Percentiles rank a stretch among this genome's conserved stretches.
These are phyloP conservation scores for Geotrypetes seraphini DNA, from an alignment of 2,797 vertebrate species.

Conservation along the genomic window DNA sequence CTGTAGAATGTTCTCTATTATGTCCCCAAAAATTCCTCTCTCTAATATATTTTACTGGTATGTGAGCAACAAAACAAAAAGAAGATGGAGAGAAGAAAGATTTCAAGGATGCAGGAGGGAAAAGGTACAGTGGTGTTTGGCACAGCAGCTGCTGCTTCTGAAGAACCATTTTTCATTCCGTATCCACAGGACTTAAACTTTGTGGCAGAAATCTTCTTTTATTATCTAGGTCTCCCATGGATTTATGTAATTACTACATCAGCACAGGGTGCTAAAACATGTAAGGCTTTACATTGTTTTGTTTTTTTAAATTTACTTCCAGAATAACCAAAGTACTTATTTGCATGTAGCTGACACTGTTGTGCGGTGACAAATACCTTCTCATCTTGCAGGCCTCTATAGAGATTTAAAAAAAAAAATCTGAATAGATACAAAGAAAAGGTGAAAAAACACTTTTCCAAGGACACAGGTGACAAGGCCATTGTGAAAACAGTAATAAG, in stretches of 20 bases:
- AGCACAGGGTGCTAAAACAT: conserved; percentile 1
- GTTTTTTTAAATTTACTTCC: conserved; percentile 2
- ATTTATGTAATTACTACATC: conserved; percentile 3
- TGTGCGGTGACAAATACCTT: background rate
- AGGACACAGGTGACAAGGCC: background rate
- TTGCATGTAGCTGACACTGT: conserved; percentile 1
- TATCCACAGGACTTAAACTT: conserved; percentile 12
- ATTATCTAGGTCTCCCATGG: conserved; percentile 7
- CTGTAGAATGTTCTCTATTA: too few species aligned
- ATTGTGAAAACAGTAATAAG: background rate
- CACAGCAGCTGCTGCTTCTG: conserved; percentile 1
- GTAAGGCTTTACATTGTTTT: background rate
- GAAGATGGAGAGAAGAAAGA: too few species aligned
- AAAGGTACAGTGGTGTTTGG: conserved; percentile 18
- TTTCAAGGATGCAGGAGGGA: too few species aligned
- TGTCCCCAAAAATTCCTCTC: too few species aligned
- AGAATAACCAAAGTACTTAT: background rate
- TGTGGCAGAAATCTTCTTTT: conserved; percentile 15
- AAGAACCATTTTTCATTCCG: conserved; percentile 10
- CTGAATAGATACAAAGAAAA: background rate
- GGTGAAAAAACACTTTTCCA: background rate
- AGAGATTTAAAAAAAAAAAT: conserved; percentile 9
- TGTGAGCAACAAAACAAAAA: too few species aligned
- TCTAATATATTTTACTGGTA: too few species aligned
- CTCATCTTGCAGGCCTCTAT: background rate